Percentiles rank a stretch among this genome's conserved stretches.
Evolutionary conservation across 2,113 vertebrate genomes (phyloP).

Genomic region (Fregetta grallaria): DNA sequence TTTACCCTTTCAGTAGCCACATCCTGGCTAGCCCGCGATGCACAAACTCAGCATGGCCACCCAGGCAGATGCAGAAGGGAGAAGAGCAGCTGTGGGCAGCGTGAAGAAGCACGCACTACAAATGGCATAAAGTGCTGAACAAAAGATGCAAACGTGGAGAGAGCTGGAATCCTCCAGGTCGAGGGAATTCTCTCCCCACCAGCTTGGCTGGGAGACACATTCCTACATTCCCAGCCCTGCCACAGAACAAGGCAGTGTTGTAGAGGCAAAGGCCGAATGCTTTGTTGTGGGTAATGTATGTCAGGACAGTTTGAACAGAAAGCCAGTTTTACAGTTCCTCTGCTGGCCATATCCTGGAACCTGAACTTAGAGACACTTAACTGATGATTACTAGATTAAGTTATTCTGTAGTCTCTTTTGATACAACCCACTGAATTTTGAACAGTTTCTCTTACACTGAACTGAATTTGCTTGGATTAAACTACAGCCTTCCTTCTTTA

Average conservation of each 20-base stretch:
- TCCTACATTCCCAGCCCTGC: slow-evolving; percentile 18
- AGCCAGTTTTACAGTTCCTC: neutral
- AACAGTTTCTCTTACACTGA: neutral
- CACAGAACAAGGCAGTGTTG: slow-evolving; percentile 12
- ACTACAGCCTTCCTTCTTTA: neutral
- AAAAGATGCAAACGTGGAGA: neutral
- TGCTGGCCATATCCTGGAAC: neutral
- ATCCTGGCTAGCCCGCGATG: neutral
- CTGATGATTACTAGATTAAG: neutral
- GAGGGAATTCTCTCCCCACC: slow-evolving; percentile 1
- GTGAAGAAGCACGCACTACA: neutral
- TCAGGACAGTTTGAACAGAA: neutral
- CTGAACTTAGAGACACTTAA: neutral
- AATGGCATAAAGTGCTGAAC: neutral
- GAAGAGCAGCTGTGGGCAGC: neutral
- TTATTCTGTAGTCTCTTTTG: neutral
- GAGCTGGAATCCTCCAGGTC: neutral
- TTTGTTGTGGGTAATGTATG: slow-evolving; percentile 31
- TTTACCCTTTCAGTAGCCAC: slow-evolving; percentile 6
- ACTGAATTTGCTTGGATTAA: neutral
- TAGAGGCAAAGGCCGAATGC: neutral
- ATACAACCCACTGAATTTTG: neutral
- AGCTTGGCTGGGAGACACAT: slow-evolving; percentile 34
- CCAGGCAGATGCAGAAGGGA: neutral
- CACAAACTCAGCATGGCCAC: neutral